Percentiles rank a stretch among this genome's conserved stretches.
phyloP scores from a whole-genome alignment of 2,888 invertebrate genomes.

The Notocelia uddmanniana region DNA sequence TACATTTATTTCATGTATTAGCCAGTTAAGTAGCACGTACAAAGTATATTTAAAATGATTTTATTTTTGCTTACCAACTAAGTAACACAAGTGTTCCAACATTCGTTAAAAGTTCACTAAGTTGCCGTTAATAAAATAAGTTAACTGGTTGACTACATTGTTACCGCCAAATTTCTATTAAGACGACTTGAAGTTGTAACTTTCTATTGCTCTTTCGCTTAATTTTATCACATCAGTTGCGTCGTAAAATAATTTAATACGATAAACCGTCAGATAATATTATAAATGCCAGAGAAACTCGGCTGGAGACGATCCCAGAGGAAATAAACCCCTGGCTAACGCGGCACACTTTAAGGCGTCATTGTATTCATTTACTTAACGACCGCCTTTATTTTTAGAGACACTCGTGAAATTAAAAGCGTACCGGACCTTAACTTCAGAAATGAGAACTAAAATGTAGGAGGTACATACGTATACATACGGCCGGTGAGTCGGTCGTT shows the following conservation, averaged over 20 bases:
- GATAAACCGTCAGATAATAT: slow-evolving; percentile 42
- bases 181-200: slow-evolving; percentile 30
- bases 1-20: no score
- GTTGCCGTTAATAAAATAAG: slow-evolving; percentile 17
- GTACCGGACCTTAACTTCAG: slow-evolving; percentile 34
- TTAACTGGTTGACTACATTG: slow-evolving; percentile 32
- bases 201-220: slow-evolving; percentile 38
- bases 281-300: slow-evolving; percentile 35
- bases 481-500: slow-evolving; percentile 14
- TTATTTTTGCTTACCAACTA: slow-evolving; percentile 6
- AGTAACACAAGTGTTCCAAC: slow-evolving; percentile 14
- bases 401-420: slow-evolving; percentile 48
- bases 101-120: slow-evolving; percentile 21
- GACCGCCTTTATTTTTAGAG: slow-evolving; percentile 48
- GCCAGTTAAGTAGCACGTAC: no score
- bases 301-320: slow-evolving; percentile 45
- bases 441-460: slow-evolving; percentile 39
- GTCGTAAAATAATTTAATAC: slow-evolving; percentile 43
- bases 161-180: slow-evolving; percentile 36
- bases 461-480: slow-evolving; percentile 9
- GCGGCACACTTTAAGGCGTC: slow-evolving; percentile 43
- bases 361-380: slow-evolving; percentile 47
- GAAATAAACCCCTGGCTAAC: slow-evolving; percentile 47
- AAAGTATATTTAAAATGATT: no score
- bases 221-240: slow-evolving; percentile 44